Base-by-base conservation (phyloP, 2,113 vertebrate species). In the Callipepla squamata region DNA sequence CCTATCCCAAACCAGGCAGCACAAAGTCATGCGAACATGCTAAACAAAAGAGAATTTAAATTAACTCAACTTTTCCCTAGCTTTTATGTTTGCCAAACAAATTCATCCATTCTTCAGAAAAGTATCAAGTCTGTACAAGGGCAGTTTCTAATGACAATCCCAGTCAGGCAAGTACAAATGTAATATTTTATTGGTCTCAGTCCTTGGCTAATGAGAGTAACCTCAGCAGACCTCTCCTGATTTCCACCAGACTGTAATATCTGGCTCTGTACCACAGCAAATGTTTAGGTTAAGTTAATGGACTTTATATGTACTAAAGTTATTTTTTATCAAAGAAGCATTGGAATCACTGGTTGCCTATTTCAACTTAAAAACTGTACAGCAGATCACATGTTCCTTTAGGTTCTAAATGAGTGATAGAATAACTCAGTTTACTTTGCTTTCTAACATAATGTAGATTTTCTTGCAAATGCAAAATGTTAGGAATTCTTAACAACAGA, bases 1-100 rank as follows among this genome's bases (percentile, higher is more conserved):
- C 92, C 69, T 48, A 34, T 81, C 91, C 93, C 96, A 95, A 95
- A 79, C 65, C 89, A 92, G 90, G 87, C 92, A 94, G 76, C 73
- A 80, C 72, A 83, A 94, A 95, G 87, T 85, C 93, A 94, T 91
- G 94, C 0, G 0, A 93, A 78, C 51, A 91, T 15, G 72, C 44
- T 61, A 69, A 91, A 89, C 42, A 23, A 58, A 69, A 91, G 57
- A 85, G 81, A 91, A 65, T 82, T 70, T 53, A 44, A 92, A 78
- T 81, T 48, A 85, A 86, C 59, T 80, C 75, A 89, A 91, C 53
- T 90, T 90, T 86, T 72, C 80, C 85, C 66, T 13, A 50, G 80
- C 66, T 86, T 94, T 95, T 68, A 88, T 69, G 40, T 84, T 81
- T 80, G 79, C 61, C 62, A 87, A 74, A 80, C 50, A 94, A 91